Evolutionary conservation across 2,113 vertebrate genomes (phyloP), one percentile per base, ranked within the genome.

Genomic region (Echinops telfairi): DNA sequence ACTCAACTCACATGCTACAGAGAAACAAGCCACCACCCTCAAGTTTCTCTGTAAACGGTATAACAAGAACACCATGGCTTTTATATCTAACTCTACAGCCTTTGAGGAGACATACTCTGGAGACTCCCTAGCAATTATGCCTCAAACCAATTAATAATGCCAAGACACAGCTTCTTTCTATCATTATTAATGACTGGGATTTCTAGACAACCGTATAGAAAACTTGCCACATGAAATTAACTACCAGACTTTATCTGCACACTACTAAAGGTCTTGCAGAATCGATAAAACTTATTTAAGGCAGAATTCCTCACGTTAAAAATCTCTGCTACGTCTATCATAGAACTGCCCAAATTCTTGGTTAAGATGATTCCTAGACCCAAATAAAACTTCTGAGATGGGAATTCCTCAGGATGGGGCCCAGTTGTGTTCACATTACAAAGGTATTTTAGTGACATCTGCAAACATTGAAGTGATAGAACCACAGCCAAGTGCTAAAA

Each of bases 1-100:
- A 76, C 31, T 57, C 66, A 91, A 66, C 86, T 81, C 89, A 93
- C 80, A 38, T 43, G 20, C 77, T 76, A 53, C 29, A 71, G 20
- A 83, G 23, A 91, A 86, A 78, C n/a, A 83, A 40, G 57, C 29
- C 29, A 22, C 57, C 33, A 16, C 10, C 2, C 9, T 81, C 27
- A 47, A 66, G 31, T 36, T 94, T 89, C 58, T 81, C 57, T 71
- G 25, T 58, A 70, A 40, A 1, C 23, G 27, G 64, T 17, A 15
- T 14, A 22, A 20, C 10, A 0, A 8, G 31, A 16, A 0, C 17
- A 19, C 25, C 8, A 16, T 27, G 58, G 9, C 11, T 20, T 5
- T 53, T 89, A 81, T 17, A 86, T 29, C 3, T 29, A 9, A 17
- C 0, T 25, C 2, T 16, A 6, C 58, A 64, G 12, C 76, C 12